Base-by-base conservation (phyloP, 2,888 invertebrate genomes). In the Spilarctia lutea region DNA sequence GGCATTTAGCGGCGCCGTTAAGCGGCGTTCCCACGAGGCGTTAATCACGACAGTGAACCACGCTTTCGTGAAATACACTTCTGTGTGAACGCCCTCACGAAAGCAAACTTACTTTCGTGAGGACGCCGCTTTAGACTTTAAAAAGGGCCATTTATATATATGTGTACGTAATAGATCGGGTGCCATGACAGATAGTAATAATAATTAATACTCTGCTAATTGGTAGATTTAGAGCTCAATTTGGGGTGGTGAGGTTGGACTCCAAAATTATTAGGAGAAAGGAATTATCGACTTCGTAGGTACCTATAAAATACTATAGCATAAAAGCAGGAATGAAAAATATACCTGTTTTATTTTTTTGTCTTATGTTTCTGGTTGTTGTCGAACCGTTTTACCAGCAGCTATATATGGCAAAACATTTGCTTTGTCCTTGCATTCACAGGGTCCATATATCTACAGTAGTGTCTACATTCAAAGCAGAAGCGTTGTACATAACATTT, bases 1-100 rank as follows among this genome's bases (percentile, higher is more conserved):
- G 91, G 94, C 94, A 95, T 95, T 95, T 95, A 94, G 92, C 87
- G 88, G 90, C 89, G 90, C 81, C 80, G 83, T 84, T 89, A n/a
- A n/a, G n/a, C n/a, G n/a, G n/a, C n/a, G n/a, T n/a, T n/a, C n/a
- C n/a, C n/a, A n/a, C n/a, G n/a, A n/a, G n/a, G n/a, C n/a, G n/a
- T n/a, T n/a, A n/a, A n/a, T n/a, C n/a, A n/a, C n/a, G n/a, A n/a
- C n/a, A n/a, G n/a, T n/a, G n/a, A n/a, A n/a, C n/a, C n/a, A n/a
- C n/a, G n/a, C n/a, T n/a, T n/a, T n/a, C n/a, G n/a, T n/a, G n/a
- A n/a, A n/a, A n/a, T n/a, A n/a, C n/a, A n/a, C n/a, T n/a, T n/a
- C n/a, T n/a, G n/a, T n/a, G n/a, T n/a, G n/a, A n/a, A n/a, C n/a
- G n/a, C n/a, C n/a, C n/a, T n/a, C n/a, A n/a, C n/a, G n/a, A n/a